Base-by-base conservation (phyloP, 2,797 vertebrate genomes). In the Morelia viridis region DNA sequence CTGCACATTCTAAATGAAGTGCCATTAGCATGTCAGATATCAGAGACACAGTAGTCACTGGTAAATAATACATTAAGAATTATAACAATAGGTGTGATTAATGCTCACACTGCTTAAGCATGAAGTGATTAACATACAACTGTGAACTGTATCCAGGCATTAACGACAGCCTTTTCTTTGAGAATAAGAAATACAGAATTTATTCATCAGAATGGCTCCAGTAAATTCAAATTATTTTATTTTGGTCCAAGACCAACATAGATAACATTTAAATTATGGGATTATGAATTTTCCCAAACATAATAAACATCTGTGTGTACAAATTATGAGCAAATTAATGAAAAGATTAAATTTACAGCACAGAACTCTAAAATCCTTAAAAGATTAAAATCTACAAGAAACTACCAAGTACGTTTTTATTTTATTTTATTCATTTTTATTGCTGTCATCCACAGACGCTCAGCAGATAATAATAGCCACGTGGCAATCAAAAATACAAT, bases 51-150 rank as follows among this genome's bases (percentile, higher is more conserved):
- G 94, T 94, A 92, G 93, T 93, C 92, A 95, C 96, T 96, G 96
- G 93, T 94, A 97, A 97, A 96, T 95, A 94, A 83, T 91, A 96
- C 93, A 94, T 97, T 96, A 94, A 94, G 35, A 91, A 93, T 93
- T 95, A 92, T 96, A 93, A 89, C 89, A 92, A 90, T 93, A 95
- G 95, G 50, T 93, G 91, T 0, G 0, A 90, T 71, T 84, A 87
- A 87, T 28, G 92, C 94, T 89, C 58, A 0, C 92, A 0, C 93
- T 94, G 85, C 94, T 85, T 88, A 85, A 88, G 53, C 31, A 71
- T 35, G 65, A 71, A 17, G 65, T 31, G 9, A 80, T 46, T 46
- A 80, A 80, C 24, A 46, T 46, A 24, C 71, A 46, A 80, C 22
- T 46, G 19, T 2, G 22, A 80, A 24, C 31, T 76, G 31, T 22